Conservation (phyloP, 2,797 vertebrate genomes). For the Protosalanx chinensis region DNA sequence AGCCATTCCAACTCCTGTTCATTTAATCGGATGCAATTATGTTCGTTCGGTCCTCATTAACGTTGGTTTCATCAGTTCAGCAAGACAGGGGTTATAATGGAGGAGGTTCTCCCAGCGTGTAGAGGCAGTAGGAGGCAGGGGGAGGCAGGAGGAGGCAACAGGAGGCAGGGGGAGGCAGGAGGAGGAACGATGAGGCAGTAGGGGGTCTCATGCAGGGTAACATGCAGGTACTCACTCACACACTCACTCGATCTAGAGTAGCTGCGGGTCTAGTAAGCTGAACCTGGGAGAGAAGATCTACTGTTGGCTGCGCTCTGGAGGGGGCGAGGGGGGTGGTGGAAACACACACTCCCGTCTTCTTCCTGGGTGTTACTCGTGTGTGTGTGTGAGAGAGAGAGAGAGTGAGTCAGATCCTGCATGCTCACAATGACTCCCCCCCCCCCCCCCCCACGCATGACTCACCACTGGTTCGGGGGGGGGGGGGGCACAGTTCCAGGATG, state of each 20-base stretch:
- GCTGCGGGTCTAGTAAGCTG: no score
- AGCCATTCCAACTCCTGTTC: no score
- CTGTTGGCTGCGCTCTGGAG: no score
- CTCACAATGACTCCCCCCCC: slow-evolving; percentile 53
- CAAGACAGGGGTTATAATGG: neutral
- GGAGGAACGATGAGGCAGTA: no score
- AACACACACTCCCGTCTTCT: no score
- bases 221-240: neutral
- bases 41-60: no score
- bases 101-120: neutral
- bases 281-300: no score
- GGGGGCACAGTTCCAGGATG: slow-evolving; percentile 56
- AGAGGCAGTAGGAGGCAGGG: neutral
- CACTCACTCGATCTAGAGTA: neutral
- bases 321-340: no score
- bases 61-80: neutral
- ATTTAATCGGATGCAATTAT: no score
- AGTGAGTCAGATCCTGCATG: slow-evolving; percentile 45
- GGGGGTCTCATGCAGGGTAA: no score
- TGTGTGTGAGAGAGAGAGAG: slow-evolving; percentile 1
- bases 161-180: no score
- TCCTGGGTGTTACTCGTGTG: neutral
- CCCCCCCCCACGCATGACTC: slow-evolving; percentile 66
- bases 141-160: no score
- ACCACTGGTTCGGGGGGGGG: slow-evolving; percentile 54